Percentiles rank a stretch among this genome's conserved stretches.
Evolutionary conservation across 2,888 invertebrate species (phyloP).

Genomic region (Brenthis ino): DNA sequence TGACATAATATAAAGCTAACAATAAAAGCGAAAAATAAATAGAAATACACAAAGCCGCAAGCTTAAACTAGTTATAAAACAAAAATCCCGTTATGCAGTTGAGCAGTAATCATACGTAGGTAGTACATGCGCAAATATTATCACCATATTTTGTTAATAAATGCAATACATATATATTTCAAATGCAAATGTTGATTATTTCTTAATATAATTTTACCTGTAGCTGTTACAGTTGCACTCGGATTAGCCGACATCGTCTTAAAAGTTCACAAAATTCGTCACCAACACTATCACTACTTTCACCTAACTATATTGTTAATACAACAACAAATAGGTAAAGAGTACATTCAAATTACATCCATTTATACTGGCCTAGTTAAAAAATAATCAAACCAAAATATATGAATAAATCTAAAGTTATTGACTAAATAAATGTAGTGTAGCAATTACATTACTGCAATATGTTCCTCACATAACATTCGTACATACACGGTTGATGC

Average conservation of each 20-base stretch:
- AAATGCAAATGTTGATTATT: no score
- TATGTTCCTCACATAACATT: constrained; percentile 30
- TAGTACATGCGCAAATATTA: no score
- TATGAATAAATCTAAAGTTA: neutral
- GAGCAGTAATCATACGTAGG: no score
- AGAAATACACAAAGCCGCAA: no score
- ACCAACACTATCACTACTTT: constrained; percentile 41
- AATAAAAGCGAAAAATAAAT: no score
- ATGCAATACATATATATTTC: no score
- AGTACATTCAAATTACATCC: neutral
- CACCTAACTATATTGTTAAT: constrained; percentile 5
- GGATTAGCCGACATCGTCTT: constrained; percentile 61
- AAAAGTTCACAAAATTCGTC: constrained; percentile 41
- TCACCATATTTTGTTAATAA: no score
- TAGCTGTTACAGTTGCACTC: constrained; percentile 54
- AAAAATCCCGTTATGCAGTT: no score
- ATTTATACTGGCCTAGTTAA: constrained; percentile 9
- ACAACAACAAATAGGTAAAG: neutral
- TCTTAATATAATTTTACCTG: constrained; percentile 23
- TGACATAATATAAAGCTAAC: no score
- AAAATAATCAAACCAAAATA: neutral
- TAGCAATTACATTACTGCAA: constrained; percentile 15
- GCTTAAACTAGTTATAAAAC: no score
- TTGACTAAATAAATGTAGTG: constrained; percentile 10
- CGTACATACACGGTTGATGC: constrained; percentile 19